These are phyloP conservation scores for Hydroisotoma schaefferi DNA, from an alignment of 2,888 invertebrate species.

Conservation along the genomic window DNA sequence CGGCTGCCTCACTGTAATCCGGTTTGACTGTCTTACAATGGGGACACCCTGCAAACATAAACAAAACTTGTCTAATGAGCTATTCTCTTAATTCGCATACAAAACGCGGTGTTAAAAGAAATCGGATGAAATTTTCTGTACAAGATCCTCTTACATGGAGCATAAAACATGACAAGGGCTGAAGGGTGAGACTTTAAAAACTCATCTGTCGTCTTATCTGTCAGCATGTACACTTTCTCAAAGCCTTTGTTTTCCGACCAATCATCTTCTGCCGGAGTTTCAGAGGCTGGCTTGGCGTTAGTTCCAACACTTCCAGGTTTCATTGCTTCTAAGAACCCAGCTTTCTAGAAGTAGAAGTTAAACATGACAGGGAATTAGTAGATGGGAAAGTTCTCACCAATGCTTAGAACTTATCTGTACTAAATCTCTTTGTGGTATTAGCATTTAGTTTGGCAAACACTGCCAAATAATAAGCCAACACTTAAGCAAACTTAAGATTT, in stretches of 20 bases:
- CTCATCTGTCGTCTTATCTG: constrained; percentile 61
- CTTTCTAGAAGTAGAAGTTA: no score
- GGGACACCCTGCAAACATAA: constrained; percentile 1
- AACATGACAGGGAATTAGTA: no score
- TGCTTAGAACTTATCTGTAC: no score
- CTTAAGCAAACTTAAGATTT: no score
- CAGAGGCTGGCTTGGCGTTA: neutral
- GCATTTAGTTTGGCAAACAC: no score
- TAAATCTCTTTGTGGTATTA: no score
- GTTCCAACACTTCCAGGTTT: constrained; percentile 8
- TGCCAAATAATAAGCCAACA: no score
- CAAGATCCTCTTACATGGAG: constrained; percentile 61
- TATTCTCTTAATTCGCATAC: neutral
- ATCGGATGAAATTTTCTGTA: neutral
- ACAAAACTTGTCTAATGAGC: neutral
- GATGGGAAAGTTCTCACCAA: no score
- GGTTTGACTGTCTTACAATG: constrained; percentile 58
- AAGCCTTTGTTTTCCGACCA: constrained; percentile 30
- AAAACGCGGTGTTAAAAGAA: no score
- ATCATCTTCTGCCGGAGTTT: constrained; percentile 18
- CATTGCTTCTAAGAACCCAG: constrained; percentile 34
- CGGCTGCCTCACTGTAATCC: constrained; percentile 61
- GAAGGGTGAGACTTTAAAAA: constrained; percentile 60
- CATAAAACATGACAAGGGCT: constrained; percentile 72
- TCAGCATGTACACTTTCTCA: constrained; percentile 51